Evolutionary conservation across 2,797 vertebrate genomes (phyloP).

Genomic region (Trematomus bernacchii): DNA sequence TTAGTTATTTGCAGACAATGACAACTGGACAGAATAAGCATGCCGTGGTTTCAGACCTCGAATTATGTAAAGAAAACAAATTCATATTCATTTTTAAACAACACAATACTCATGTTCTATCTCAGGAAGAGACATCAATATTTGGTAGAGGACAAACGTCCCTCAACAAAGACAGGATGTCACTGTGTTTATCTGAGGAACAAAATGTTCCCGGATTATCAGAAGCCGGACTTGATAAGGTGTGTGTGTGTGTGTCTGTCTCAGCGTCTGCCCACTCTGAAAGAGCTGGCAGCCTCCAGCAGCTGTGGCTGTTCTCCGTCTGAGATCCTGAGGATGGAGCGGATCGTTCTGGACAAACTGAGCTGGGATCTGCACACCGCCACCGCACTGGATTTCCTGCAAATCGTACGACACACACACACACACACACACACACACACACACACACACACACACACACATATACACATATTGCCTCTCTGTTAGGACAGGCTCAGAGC

Average conservation of each 20-base stretch:
- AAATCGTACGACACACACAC: slow-evolving; percentile 88
- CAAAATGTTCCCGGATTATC: no score
- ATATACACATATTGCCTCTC: background rate
- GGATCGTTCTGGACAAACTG: slow-evolving; percentile 96
- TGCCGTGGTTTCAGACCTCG: no score
- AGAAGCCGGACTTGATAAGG: no score
- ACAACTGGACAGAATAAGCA: no score
- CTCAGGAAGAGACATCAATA: no score
- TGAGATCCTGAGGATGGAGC: slow-evolving; percentile 97
- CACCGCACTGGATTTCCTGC: slow-evolving; percentile 96
- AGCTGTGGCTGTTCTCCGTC: slow-evolving; percentile 95
- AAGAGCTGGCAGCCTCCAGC: slow-evolving; percentile 91
- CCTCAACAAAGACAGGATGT: no score
- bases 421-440: background rate
- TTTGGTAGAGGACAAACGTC: no score
- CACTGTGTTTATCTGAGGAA: no score
- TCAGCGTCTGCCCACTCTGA: slow-evolving; percentile 93
- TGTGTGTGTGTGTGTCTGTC: slow-evolving; percentile 16
- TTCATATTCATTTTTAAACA: no score
- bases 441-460: background rate
- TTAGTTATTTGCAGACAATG: no score
- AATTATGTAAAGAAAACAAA: no score
- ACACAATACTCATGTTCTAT: no score
- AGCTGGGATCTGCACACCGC: slow-evolving; percentile 96
- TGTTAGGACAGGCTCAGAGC: background rate